Conservation (phyloP, 2,888 invertebrate genomes). For the Philereme vetulata region DNA sequence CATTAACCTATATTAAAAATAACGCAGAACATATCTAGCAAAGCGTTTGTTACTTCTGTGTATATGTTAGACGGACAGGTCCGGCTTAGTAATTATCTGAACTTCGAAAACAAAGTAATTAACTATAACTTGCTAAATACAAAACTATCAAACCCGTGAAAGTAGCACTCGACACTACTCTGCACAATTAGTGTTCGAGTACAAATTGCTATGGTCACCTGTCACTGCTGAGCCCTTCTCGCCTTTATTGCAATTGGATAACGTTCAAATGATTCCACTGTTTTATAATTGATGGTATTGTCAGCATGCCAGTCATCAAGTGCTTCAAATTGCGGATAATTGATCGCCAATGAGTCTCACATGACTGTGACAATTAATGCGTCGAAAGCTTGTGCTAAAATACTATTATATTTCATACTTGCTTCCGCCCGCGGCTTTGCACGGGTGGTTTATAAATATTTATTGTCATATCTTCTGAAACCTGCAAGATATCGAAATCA, state of each 20-base stretch:
- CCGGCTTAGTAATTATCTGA: not conserved
- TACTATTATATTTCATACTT: not conserved
- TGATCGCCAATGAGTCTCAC: conserved; percentile 71
- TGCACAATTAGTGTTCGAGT: conserved; percentile 69
- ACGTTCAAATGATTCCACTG: conserved; percentile 5
- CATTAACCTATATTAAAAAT: no score
- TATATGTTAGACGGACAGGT: not conserved
- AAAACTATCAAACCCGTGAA: conserved; percentile 51
- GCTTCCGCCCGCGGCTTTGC: no score
- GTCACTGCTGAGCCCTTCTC: conserved; percentile 8
- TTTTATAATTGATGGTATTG: conserved; percentile 13
- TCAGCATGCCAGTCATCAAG: conserved; percentile 63
- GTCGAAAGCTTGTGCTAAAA: conserved; percentile 20
- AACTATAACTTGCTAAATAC: conserved; percentile 54
- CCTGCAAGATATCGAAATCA: no score
- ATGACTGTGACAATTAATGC: conserved; percentile 61
- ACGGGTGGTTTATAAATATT: no score
- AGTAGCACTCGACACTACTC: conserved; percentile 59
- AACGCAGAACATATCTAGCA: no score
- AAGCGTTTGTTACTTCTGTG: not conserved
- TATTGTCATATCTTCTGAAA: no score
- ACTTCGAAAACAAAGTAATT: conserved; percentile 52
- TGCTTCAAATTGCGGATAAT: conserved; percentile 77
- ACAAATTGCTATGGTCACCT: conserved; percentile 53
- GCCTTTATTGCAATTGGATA: conserved; percentile 16